Base-by-base conservation (phyloP, 2,113 vertebrate species). In the Bostrychus sinensis region DNA sequence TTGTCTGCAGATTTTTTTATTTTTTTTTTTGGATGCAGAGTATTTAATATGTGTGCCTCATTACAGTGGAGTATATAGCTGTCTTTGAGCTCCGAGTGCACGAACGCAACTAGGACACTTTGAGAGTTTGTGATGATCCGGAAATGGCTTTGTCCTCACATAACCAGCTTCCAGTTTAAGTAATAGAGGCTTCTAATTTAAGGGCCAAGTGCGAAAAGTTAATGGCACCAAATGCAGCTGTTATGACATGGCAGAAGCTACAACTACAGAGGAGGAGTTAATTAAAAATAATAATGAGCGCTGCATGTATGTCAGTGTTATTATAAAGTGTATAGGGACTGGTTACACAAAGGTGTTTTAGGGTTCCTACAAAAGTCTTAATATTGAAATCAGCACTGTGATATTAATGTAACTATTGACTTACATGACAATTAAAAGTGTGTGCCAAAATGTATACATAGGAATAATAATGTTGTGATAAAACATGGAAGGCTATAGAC, bases 261-360 rank as follows among this genome's bases (percentile, higher is more conserved):
- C 71, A 78, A 51, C 41, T 28, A 56, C 46, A 57, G 57, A 43
- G 5, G 22, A 46, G 20, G 14, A 22, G 50, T 62, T 73, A 45
- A 76, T 80, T 84, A 74, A 74, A 84, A 69, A 55, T 64, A 69
- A 55, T 64, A 75, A 83, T 64, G 69, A 86, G 70, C 23, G 56
- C 23, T 62, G 36, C 28, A 45, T 66, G 26, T 57, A 23, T 38
- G 57, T 32, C 58, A 43, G 60, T 61, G 30, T 39, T 22, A 67
- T 75, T 7, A 17, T 28, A 51, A 26, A 25, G 46, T 26, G 4
- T 25, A 25, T 26, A n/a, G 25, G 8, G 37, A 5, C 26, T 23
- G 14, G 2, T 51, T 30, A 28, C 46, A 2, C 25, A 51, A n/a
- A 51, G 48, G 48, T 30, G 48, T 30, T 30, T n/a, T 28, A 16